Evolutionary conservation across 2,113 vertebrate genomes (phyloP), one percentile per base, ranked within the genome.

Genomic region (Cinclus cinclus): DNA sequence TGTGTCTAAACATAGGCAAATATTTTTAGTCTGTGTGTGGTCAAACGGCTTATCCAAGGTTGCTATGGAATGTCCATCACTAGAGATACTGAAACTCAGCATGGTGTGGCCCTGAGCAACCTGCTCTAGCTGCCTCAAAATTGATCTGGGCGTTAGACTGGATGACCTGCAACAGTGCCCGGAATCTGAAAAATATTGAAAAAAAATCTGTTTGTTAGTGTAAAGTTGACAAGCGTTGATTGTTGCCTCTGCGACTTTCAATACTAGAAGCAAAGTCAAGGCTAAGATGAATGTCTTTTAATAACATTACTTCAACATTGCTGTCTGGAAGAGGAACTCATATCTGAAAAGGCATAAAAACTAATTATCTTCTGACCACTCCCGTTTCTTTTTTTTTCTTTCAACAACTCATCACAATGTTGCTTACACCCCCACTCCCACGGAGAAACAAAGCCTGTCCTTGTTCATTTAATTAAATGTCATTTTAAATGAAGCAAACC

Each of bases 391-490:
- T 95, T 94, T 95, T 90, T 89, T 83, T 27, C 25, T 58, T 90
- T 92, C 47, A 92, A 71, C 64, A 81, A 3, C 47, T 90, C 76
- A 81, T 92, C 91, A 75, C 31, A 37, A 87, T 94, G 90, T 52
- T 81, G 37, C 50, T 46, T 60, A 64, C 60, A 71, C 37, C 63
- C 59, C 68, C 35, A 81, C 55, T 78, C 64, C 89, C 49, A 60
- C 55, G 46, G 73, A 88, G 85, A 83, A 94, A 90, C 20, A 91
- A 93, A 92, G 49, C 47, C 59, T 97, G 95, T 83, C 96, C 97
- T 97, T 97, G 94, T 94, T 92, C 77, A 87, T 93, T 96, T 97
- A 97, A 97, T 97, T 97, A 97, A 97, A 97, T 96, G 96, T 96
- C 96, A 96, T 95, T 94, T 95, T 96, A 97, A 97, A 96, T 96